Evolutionary conservation across 92 coral and sea anemone genomes (phyloP), one percentile per base, ranked within the genome.

Genomic region (Bergia puertoricense): DNA sequence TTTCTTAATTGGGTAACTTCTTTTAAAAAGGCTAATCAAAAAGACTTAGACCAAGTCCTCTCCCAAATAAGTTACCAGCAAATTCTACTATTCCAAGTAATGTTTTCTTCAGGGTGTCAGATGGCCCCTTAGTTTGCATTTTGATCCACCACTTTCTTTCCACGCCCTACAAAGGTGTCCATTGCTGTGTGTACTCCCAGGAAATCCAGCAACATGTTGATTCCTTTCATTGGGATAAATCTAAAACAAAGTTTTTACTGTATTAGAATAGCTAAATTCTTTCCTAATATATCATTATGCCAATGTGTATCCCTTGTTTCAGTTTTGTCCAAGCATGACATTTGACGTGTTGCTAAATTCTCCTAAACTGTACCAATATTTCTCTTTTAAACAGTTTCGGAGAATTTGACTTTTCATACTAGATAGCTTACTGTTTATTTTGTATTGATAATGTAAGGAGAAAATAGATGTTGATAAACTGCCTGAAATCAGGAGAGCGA

Each of bases 101-200:
- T 18, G 14, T 57, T 15, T 16, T 62, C 69, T 62, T 20, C 38
- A 14, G 42, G 42, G 9, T 23, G 14, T 7, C 46, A 74, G 77
- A 43, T 13, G 46, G 48, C 14, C 42, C 8, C 11, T 71, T 48
- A 84, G 39, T 84, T 84, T 46, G 87, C 37, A 56, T 86, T 86
- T 16, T 76, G 89, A 48, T 76, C 89, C 75, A 79, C 73, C 18
- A 41, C 0, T 51, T 74, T 85, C 56, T 91, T 88, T 16, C 10
- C 73, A 85, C 89, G 98, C 68, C 99, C 99, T 36, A 90, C 92
- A 72, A 95, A 96, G 16, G 91, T 92, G 54, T 95, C 92, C 99
- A 96, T 96, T 43, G 96, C 96, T 37, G 30, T 82, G 77, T 93
- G 93, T 44, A 94, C 93, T 39, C 96, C 98, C 46, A 95, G 88